Conservation (phyloP, 2,797 vertebrate genomes). For the Leuciscus waleckii region DNA sequence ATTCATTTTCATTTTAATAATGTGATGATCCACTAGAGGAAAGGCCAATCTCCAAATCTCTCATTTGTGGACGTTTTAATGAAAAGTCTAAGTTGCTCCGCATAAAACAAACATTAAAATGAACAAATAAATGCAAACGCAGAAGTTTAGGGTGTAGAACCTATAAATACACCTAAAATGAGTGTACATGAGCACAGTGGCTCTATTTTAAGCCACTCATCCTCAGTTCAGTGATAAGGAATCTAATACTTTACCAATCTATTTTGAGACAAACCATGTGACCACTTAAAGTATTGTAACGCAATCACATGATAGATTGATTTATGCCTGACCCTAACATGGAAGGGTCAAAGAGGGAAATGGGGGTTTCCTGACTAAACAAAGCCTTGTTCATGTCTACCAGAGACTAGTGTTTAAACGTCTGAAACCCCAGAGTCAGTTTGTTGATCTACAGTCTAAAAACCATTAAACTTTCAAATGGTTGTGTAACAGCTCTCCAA, state of each 20-base stretch:
- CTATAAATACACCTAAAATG: background rate
- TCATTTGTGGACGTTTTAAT: background rate
- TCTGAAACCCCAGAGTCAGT: slow-evolving; percentile 1
- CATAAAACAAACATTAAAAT: background rate
- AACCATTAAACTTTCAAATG: background rate
- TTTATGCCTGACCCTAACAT: slow-evolving; percentile 15
- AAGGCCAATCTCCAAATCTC: background rate
- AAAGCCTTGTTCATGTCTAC: slow-evolving; percentile 34
- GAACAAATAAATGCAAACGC: background rate
- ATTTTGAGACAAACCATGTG: slow-evolving; percentile 34
- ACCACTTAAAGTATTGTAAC: slow-evolving; percentile 23
- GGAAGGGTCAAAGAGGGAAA: background rate
- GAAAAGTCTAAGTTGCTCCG: background rate
- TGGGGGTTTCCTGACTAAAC: slow-evolving; percentile 28
- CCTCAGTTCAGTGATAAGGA: slow-evolving; percentile 10
- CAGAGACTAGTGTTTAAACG: background rate
- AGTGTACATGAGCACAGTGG: background rate
- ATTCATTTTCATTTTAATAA: background rate
- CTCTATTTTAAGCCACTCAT: slow-evolving; percentile 18
- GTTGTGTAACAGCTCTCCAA: background rate
- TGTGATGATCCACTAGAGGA: background rate
- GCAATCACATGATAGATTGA: slow-evolving; percentile 29
- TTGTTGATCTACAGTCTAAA: background rate
- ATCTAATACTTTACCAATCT: slow-evolving; percentile 6
- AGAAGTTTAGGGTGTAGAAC: background rate